Evolutionary conservation across 2,797 vertebrate genomes (phyloP).

Genomic region (Melanotaenia nigrans): DNA sequence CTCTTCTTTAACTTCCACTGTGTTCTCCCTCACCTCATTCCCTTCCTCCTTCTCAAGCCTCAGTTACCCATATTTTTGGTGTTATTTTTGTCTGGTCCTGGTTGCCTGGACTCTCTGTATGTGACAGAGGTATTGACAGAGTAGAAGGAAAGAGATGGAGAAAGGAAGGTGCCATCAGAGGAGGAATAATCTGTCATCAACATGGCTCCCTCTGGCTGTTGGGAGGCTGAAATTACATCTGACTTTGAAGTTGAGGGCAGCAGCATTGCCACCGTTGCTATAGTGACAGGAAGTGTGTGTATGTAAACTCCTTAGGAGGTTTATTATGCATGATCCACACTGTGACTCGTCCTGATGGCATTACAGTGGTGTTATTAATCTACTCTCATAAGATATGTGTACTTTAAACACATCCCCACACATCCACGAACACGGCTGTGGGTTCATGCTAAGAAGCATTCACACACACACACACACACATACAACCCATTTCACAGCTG

Average conservation of each 20-base stretch:
- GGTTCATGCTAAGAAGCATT: conserved; percentile 37
- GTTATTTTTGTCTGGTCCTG: conserved; percentile 85
- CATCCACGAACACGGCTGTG: conserved; percentile 29
- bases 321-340: conserved; percentile 80
- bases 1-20: background rate
- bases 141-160: conserved; percentile 21
- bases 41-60: conserved; percentile 50
- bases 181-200: conserved; percentile 74
- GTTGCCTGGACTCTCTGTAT: conserved; percentile 59
- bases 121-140: conserved; percentile 12
- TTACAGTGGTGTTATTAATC: conserved; percentile 78
- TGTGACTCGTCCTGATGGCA: conserved; percentile 78
- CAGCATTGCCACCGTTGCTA: conserved; percentile 88
- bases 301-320: conserved; percentile 72
- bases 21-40: background rate
- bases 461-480: conserved; percentile 27
- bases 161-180: conserved; percentile 32
- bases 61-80: conserved; percentile 77
- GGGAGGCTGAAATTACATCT: conserved; percentile 97
- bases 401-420: conserved; percentile 60
- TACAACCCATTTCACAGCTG: conserved; percentile 72
- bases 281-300: conserved; percentile 81
- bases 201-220: conserved; percentile 94
- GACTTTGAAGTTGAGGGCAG: conserved; percentile 91
- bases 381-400: conserved; percentile 71